Evolutionary conservation across 2,888 invertebrate genomes (phyloP).

Genomic region (Ecdyonurus torrentis): DNA sequence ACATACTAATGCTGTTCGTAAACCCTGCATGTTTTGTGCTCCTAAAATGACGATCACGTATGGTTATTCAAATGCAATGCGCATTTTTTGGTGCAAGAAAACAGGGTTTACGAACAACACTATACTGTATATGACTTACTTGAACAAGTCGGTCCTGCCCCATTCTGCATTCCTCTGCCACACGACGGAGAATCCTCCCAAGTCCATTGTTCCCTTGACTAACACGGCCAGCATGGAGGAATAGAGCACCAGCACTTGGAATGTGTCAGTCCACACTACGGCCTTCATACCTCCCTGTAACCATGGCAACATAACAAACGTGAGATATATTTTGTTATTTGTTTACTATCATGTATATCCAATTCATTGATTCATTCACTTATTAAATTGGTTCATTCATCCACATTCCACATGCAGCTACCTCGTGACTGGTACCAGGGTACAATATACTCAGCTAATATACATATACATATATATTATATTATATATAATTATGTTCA

Average conservation of each 20-base stretch:
- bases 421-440: too few relatives aligned
- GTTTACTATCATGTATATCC: background rate
- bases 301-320: conserved; percentile 10
- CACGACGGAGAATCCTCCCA: conserved; percentile 22
- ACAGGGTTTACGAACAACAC: too few relatives aligned
- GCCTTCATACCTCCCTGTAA: conserved; percentile 26
- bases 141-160: conserved; percentile 18
- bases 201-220: conserved; percentile 23
- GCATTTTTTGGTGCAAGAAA: too few relatives aligned
- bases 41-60: too few relatives aligned
- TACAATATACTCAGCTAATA: too few relatives aligned
- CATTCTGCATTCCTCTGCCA: conserved; percentile 19
- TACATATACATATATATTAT: too few relatives aligned
- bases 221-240: conserved; percentile 22
- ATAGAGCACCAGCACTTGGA: conserved; percentile 25
- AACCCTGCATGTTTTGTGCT: too few relatives aligned
- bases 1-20: too few relatives aligned
- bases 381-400: too few relatives aligned
- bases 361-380: background rate
- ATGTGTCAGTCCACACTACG: conserved; percentile 27
- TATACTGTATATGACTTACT: conserved; percentile 14
- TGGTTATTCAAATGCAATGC: too few relatives aligned
- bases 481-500: background rate
- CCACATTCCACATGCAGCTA: too few relatives aligned
- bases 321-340: background rate